phyloP scores from a whole-genome alignment of 2,113 vertebrate genomes.

The Sebastes schlegelii region DNA sequence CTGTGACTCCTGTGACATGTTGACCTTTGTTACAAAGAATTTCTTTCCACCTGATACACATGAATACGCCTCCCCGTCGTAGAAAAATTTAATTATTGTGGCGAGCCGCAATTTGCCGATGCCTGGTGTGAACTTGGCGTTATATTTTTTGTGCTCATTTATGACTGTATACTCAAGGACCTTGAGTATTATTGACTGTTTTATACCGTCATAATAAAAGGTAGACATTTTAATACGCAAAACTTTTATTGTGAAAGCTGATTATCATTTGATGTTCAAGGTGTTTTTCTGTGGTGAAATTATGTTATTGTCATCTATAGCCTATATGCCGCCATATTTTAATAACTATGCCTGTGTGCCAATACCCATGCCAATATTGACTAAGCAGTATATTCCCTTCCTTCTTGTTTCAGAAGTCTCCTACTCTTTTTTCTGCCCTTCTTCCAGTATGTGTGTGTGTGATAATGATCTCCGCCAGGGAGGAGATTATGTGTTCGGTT shows the following conservation, averaged over 20 bases:
- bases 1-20: too few relatives aligned
- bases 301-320: background rate
- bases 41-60: too few relatives aligned
- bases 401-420: constrained; percentile 11
- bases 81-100: too few relatives aligned
- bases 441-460: constrained; percentile 9
- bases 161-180: too few relatives aligned
- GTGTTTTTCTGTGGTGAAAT: background rate
- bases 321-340: background rate
- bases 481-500: background rate
- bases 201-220: background rate
- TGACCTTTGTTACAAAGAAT: too few relatives aligned
- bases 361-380: background rate
- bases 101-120: too few relatives aligned
- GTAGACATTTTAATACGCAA: too few relatives aligned
- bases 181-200: too few relatives aligned
- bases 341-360: background rate
- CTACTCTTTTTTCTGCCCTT: constrained; percentile 4
- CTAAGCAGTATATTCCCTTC: background rate
- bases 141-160: too few relatives aligned
- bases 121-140: too few relatives aligned
- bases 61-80: too few relatives aligned
- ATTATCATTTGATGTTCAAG: background rate
- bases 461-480: background rate
- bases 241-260: background rate